Base-by-base conservation (phyloP, 2,113 vertebrate genomes). In the Albula goreensis region DNA sequence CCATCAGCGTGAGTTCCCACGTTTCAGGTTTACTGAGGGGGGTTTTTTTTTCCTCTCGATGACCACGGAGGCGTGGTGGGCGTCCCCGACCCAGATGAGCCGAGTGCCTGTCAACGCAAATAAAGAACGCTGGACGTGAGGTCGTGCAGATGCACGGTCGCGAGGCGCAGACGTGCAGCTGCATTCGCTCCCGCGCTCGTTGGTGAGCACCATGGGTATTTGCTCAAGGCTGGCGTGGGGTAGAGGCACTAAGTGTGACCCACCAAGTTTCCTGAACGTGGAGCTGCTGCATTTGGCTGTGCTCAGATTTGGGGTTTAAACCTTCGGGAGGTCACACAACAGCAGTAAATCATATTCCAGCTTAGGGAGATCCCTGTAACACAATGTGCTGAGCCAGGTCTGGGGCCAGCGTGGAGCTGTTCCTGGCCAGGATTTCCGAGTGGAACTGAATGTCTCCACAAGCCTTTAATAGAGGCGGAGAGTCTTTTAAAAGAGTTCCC, bases 61-160 rank as follows among this genome's bases (percentile, higher is more conserved):
- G 90, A 92, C 92, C 84, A 92, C 90, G 52, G 12, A 85, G 50
- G 60, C 49, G 50, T 10, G n/a, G 70, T 31, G 70, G 10, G 80
- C 92, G 9, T 74, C 88, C 88, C 89, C 41, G 56, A 88, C 91
- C 22, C 70, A 4, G 17, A 13, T 31, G 70, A 74, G n/a, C 70
- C 6, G 70, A 74, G 50, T 50, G 31, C 52, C 31, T 94, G 94
- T 94, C 94, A 89, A 85, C 0, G 48, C 82, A 88, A 94, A 95
- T 94, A 88, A 93, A 80, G 90, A 89, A 84, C 81, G 86, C 79
- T 12, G 25, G n/a, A 5, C 83, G 87, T 94, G 93, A 95, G 85
- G 91, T 87, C 89, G 89, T 85, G 89, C 94, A 94, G 93, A 89
- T 89, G 78, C 85, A 78, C 87, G 85, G 91, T 87, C 89, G 89